Evolutionary conservation across 2,888 invertebrate genomes (phyloP), one percentile per base, ranked within the genome.

Genomic region (Eristalis pertinax): DNA sequence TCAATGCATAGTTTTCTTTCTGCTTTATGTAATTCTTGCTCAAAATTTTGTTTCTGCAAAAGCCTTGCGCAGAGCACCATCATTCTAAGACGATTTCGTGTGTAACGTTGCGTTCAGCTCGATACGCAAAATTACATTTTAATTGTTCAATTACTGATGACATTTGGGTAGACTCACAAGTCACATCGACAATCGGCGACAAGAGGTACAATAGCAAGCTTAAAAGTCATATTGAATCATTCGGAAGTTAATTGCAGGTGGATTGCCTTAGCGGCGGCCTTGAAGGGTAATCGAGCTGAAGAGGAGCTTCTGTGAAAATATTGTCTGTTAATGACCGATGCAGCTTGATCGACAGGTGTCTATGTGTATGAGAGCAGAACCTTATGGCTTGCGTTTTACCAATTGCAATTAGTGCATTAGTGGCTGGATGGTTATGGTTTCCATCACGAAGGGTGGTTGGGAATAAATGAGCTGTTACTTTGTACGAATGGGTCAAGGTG

Each of bases 101-200:
- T 84, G 84, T 70, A 75, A 60, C 79, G 79, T 74, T 76, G 84
- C 79, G 74, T 79, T 75, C 69, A 70, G 69, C 22, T 50, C 62
- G 41, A 69, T 74, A 79, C 60, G 11, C 67, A 68, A 70, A 77
- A 81, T 75, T 69, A 75, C 69, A 67, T 75, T 79, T 75, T 79
- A 84, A 84, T 75, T 79, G 64, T 84, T 62, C 38, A 70, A 81
- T 75, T 41, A 56, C 63, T 74, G 63, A 68, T 68, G 74, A 56
- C 68, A 73, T 68, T 73, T 79, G 24, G 24, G 35, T 68, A 62
- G 67, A 38, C 62, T 24, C 35, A 24, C 8, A n/a, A n/a, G n/a
- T n/a, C n/a, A n/a, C n/a, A n/a, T n/a, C n/a, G n/a, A n/a, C n/a
- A 26, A 26, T 69, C 56, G 65, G 63, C 68, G 81, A 64, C 69